phyloP scores from a whole-genome alignment of 1,140 invertebrate species.

The Piezodorus guildinii region DNA sequence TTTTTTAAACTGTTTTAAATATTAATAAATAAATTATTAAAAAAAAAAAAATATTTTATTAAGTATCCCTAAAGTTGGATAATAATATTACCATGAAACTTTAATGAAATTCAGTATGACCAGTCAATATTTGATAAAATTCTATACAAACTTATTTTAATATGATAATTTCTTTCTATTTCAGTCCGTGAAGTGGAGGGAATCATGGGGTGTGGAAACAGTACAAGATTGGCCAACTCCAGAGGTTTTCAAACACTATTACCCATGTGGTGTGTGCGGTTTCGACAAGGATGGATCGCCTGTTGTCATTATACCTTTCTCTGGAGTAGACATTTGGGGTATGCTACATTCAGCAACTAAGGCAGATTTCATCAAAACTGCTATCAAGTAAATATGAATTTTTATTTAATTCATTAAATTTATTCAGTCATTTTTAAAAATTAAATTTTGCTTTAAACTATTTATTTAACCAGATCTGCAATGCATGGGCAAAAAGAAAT shows the following conservation, averaged over 20 bases:
- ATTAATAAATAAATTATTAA: too few species aligned
- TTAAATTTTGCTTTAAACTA: too few species aligned
- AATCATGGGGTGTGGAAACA: slow-evolving; percentile 63
- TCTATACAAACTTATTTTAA: too few species aligned
- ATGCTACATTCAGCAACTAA: slow-evolving; percentile 62
- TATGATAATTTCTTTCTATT: slow-evolving; percentile 4
- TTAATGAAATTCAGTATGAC: too few species aligned
- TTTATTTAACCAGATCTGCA: too few species aligned
- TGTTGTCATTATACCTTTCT: slow-evolving; percentile 60
- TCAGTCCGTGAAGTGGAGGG: slow-evolving; percentile 64
- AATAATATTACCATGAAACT: too few species aligned
- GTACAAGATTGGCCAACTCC: slow-evolving; percentile 55
- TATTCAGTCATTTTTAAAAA: too few species aligned
- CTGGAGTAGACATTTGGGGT: slow-evolving; percentile 63
- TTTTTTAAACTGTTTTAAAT: too few species aligned
- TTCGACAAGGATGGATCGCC: slow-evolving; percentile 78
- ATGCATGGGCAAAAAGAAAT: too few species aligned
- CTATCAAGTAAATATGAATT: slow-evolving; percentile 37
- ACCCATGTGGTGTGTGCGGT: slow-evolving; percentile 63
- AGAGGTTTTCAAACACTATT: slow-evolving; percentile 54
- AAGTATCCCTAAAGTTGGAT: too few species aligned
- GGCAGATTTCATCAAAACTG: slow-evolving; percentile 56
- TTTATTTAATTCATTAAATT: too few species aligned
- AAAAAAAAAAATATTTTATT: background rate
- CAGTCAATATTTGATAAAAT: too few species aligned